Evolutionary conservation across 2,113 vertebrate genomes (phyloP), one percentile per base, ranked within the genome.

Genomic region (Procavia capensis): DNA sequence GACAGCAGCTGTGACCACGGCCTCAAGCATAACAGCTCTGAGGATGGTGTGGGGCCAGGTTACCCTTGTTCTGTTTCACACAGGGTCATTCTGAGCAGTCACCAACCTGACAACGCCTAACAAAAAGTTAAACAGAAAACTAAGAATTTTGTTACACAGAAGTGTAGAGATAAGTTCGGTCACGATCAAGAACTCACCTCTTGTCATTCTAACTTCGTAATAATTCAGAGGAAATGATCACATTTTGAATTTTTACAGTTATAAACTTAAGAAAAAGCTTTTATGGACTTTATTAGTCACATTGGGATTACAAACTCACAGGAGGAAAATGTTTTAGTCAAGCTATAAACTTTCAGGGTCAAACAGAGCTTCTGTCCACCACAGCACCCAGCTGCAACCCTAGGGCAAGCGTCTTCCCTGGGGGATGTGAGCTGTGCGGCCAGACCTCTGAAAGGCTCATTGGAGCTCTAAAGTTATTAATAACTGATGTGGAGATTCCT

Each of bases 271-370:
- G 43, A 29, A 22, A 3, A 83, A 90, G 9, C 92, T 54, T 91
- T 70, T 50, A 66, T 50, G 72, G 93, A 93, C 57, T 68, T 91
- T 57, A 79, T 9, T 79, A 85, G 81, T 87, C 70, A 90, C 59
- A 75, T 0, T n/a, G 50, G 54, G 11, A 81, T 25, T 86, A 59
- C 96, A 89, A 90, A 83, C 54, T 63, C 59, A 54, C 43, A 82
- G 76, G 43, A 83, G 43, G 41, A 45, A 74, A 93, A 80, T 59
- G 72, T 93, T 27, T 45, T 11, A 85, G 64, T 25, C 43, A 64
- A 87, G 27, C 27, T 81, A 39, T 70, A 92, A 92, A 90, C 27
- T 75, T 25, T 63, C 6, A 0, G 34, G 92, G 54, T 72, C 90
- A 90, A 68, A 72, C 54, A 45, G 39, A 95, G 72, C 61, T 25